These are phyloP conservation scores for Aphodius sticticus DNA, from an alignment of 2,888 invertebrate species.

Conservation along the genomic window DNA sequence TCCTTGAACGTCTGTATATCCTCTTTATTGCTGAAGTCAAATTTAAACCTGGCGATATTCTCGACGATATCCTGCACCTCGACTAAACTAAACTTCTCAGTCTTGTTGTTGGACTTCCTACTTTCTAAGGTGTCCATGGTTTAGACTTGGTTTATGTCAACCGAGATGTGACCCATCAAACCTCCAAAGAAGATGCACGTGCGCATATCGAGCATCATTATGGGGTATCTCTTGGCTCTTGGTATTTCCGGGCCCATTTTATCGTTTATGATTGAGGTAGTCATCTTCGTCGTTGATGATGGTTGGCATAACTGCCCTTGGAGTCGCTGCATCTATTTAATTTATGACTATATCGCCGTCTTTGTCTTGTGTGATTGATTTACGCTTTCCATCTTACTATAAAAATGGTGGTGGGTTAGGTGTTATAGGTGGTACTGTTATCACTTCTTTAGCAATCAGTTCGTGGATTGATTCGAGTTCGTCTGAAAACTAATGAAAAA, in stretches of 20 bases:
- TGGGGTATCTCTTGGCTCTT: neutral
- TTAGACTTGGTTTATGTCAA: conserved; percentile 5
- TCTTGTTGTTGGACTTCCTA: neutral
- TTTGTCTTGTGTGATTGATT: neutral
- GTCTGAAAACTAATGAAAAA: no score
- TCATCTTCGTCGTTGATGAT: neutral
- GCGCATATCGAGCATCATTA: conserved; percentile 7
- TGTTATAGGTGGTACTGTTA: no score
- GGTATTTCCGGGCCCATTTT: neutral
- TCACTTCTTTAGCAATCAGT: no score
- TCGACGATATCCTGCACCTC: conserved; percentile 7
- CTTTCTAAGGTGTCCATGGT: neutral
- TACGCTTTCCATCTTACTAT: no score
- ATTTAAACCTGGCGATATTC: neutral
- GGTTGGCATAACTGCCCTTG: neutral
- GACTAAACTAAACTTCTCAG: neutral
- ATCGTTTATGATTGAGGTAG: neutral
- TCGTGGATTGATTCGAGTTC: no score
- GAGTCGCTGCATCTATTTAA: neutral
- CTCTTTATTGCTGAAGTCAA: neutral
- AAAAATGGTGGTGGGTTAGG: no score
- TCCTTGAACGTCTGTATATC: neutral
- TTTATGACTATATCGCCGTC: conserved; percentile 7
- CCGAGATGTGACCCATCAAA: neutral
- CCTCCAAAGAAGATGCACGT: neutral